Conservation (phyloP, 2,113 vertebrate genomes). For the Machaerirhynchus nigripectus region DNA sequence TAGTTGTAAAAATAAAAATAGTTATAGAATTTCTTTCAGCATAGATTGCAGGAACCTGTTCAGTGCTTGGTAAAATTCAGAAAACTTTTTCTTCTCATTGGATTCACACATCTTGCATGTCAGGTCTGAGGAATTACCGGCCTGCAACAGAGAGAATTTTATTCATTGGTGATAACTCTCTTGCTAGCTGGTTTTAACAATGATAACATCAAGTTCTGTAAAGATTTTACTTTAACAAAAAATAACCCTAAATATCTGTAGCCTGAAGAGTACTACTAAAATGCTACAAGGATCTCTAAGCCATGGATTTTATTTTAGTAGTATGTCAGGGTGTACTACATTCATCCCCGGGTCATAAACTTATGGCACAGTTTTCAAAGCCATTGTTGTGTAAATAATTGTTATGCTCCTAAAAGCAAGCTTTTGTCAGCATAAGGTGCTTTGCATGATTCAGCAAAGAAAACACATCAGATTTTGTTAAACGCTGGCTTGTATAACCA, state of each 20-base stretch:
- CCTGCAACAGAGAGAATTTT: constrained; percentile 34
- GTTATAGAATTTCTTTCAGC: constrained; percentile 54
- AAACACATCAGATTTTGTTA: background rate
- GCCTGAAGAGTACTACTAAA: background rate
- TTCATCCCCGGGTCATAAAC: background rate
- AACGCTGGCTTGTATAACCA: background rate
- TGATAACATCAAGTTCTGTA: background rate
- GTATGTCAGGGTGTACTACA: background rate
- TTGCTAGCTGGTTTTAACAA: background rate
- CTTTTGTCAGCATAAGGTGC: background rate
- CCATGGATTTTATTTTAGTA: background rate
- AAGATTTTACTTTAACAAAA: background rate
- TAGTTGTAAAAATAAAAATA: constrained; percentile 41
- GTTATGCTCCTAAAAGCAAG: background rate
- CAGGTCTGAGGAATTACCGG: rapidly evolving
- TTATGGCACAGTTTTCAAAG: background rate
- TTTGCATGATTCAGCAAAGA: background rate
- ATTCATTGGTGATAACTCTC: background rate
- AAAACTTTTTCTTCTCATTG: background rate
- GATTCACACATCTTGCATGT: constrained; percentile 21
- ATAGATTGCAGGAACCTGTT: background rate
- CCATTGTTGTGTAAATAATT: background rate
- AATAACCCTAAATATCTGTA: background rate
- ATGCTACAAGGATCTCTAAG: background rate
- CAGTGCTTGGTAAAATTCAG: background rate